Evolutionary conservation across 2,888 invertebrate species (phyloP).

Genomic region (Ormyrus nitidulus): DNA sequence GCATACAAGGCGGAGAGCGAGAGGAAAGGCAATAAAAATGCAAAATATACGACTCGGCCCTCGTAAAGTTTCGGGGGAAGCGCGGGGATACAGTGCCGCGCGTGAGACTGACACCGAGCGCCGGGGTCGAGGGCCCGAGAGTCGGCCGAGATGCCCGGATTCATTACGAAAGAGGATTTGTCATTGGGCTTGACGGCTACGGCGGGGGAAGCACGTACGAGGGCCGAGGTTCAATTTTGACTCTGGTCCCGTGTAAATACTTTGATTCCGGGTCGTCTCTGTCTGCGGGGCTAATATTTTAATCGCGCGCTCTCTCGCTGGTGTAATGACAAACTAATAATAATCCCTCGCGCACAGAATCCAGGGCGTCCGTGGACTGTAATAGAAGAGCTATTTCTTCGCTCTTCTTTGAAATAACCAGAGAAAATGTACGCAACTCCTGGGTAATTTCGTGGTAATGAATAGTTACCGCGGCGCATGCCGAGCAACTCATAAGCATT

Average conservation of each 20-base stretch:
- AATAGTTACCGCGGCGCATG: conserved; percentile 26
- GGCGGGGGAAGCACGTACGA: neutral
- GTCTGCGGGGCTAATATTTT: no score
- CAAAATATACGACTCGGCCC: conserved; percentile 67
- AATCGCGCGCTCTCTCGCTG: no score
- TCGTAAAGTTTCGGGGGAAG: conserved; percentile 56
- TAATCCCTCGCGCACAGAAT: neutral
- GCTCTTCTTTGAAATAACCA: conserved; percentile 3
- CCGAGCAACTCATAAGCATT: conserved; percentile 19
- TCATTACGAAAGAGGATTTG: conserved; percentile 39
- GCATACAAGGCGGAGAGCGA: conserved; percentile 19
- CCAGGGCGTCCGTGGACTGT: neutral
- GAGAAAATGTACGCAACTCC: neutral
- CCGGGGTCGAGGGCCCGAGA: neutral
- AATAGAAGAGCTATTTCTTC: no score
- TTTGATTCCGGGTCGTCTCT: no score
- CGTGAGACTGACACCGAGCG: conserved; percentile 33
- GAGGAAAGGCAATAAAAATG: conserved; percentile 67
- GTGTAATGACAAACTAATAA: neutral
- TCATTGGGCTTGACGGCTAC: conserved; percentile 5
- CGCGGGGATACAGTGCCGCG: conserved; percentile 22
- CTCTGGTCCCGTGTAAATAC: no score
- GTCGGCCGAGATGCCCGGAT: conserved; percentile 21
- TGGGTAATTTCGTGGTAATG: conserved; percentile 25
- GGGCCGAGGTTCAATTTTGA: no score